phyloP scores from a whole-genome alignment of 2,113 vertebrate genomes.

The Copsychus sechellarum region DNA sequence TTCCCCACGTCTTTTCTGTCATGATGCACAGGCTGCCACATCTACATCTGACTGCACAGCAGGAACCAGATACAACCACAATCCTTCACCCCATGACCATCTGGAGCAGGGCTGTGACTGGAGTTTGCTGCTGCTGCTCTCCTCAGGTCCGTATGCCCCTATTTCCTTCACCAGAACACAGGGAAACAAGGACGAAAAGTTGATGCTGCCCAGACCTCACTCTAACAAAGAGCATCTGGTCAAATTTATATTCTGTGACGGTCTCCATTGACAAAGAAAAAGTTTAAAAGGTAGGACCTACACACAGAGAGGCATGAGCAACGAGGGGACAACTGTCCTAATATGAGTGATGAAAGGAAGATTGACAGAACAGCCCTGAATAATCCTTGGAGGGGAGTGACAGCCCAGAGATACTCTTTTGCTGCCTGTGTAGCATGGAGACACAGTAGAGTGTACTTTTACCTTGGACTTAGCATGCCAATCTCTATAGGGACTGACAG shows the following conservation, averaged over 20 bases:
- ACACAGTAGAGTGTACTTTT: background rate
- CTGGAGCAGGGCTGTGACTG: background rate
- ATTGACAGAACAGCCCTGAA: background rate
- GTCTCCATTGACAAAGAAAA: background rate
- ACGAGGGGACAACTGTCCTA: background rate
- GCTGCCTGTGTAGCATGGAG: background rate
- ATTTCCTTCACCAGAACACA: background rate
- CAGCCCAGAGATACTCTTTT: background rate
- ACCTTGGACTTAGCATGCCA: background rate
- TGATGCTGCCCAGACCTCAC: background rate
- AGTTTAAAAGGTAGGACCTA: background rate
- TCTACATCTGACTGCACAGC: background rate
- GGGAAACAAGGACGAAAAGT: background rate
- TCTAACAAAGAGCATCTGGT: background rate
- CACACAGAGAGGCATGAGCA: background rate
- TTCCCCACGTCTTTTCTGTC: background rate
- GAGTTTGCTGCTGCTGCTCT: background rate
- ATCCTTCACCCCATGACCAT: background rate
- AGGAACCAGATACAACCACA: background rate
- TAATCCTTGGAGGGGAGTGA: background rate
- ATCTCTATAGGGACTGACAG: background rate
- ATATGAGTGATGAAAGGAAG: background rate
- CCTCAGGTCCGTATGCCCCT: background rate
- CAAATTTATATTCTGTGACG: background rate
- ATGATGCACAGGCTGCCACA: background rate